Evolutionary conservation across 2,888 invertebrate species (phyloP).

Genomic region (Copidosoma aretas): DNA sequence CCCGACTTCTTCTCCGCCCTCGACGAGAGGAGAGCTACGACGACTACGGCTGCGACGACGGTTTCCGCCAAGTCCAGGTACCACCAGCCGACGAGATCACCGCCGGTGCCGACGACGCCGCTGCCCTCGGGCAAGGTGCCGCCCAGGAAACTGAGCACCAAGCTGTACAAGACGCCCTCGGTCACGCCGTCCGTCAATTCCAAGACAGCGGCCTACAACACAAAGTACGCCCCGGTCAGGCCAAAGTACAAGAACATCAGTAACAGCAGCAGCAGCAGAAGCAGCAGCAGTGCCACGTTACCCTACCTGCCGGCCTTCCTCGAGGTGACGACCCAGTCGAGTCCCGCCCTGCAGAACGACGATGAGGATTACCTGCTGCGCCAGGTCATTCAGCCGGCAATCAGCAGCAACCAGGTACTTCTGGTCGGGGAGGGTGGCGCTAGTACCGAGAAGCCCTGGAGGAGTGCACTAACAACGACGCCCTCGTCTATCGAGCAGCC

Average conservation of each 20-base stretch:
- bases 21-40: slow-evolving; percentile 62
- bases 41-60: slow-evolving; percentile 32
- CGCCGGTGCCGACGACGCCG: slow-evolving; percentile 41
- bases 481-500: slow-evolving; percentile 49
- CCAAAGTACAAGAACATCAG: slow-evolving; percentile 31
- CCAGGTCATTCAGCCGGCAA: slow-evolving; percentile 42
- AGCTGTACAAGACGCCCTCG: slow-evolving; percentile 46
- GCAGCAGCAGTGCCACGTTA: slow-evolving; percentile 40
- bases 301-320: slow-evolving; percentile 34
- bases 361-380: slow-evolving; percentile 44
- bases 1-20: slow-evolving; percentile 83
- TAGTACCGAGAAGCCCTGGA: slow-evolving; percentile 58
- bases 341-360: slow-evolving; percentile 37
- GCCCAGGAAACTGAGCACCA: slow-evolving; percentile 49
- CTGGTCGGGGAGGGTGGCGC: slow-evolving; percentile 51
- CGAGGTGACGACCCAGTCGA: slow-evolving; percentile 49
- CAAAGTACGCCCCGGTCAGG: slow-evolving; percentile 27
- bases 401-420: slow-evolving; percentile 45
- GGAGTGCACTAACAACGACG: slow-evolving; percentile 65
- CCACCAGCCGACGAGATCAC: not conserved
- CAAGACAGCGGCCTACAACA: slow-evolving; percentile 37
- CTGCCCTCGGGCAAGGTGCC: slow-evolving; percentile 42
- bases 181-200: slow-evolving; percentile 46
- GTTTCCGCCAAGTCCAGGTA: slow-evolving; percentile 41
- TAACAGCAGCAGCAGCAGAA: slow-evolving; percentile 32